Evolutionary conservation across 2,888 invertebrate species (phyloP).

Genomic region (Oxytorus armatus): DNA sequence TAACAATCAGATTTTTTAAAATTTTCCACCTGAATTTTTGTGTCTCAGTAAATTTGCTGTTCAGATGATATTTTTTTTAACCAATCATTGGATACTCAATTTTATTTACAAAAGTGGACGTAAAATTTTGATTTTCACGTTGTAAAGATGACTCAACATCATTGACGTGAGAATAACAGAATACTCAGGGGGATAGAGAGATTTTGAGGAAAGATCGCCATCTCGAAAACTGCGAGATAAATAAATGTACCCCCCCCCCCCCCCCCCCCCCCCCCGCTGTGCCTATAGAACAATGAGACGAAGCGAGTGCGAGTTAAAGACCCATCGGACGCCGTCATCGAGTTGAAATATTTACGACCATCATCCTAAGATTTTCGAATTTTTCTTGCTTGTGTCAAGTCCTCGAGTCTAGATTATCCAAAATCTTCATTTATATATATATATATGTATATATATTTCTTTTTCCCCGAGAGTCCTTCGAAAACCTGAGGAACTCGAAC

Average conservation of each 20-base stretch:
- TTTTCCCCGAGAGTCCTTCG: not conserved
- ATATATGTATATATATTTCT: not conserved
- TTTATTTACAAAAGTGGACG: not conserved
- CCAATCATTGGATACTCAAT: not conserved
- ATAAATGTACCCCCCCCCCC: conserved; percentile 27
- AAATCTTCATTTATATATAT: not conserved
- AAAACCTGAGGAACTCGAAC: conserved; percentile 12
- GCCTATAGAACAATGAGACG: conserved; percentile 59
- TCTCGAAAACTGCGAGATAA: conserved; percentile 45
- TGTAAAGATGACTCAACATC: not conserved
- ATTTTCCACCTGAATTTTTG: not conserved
- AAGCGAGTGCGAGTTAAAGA: conserved; percentile 27
- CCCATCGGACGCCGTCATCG: conserved; percentile 31
- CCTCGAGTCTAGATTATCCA: conserved; percentile 50
- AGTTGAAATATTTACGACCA: conserved; percentile 74
- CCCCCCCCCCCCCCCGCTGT: conserved; percentile 61
- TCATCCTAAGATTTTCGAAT: conserved; percentile 71
- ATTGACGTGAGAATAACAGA: not conserved
- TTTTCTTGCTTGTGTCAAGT: conserved; percentile 59
- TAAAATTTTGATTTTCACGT: not conserved
- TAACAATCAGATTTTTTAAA: too few relatives aligned
- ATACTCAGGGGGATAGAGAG: not conserved
- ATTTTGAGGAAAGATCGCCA: conserved; percentile 41
- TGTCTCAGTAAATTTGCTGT: too few relatives aligned
- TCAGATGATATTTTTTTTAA: not conserved